A percentile compares a stretch with the other conserved stretches of the same genome.
phyloP scores from a whole-genome alignment of 2,797 vertebrate species.

The Propithecus deckenii region DNA sequence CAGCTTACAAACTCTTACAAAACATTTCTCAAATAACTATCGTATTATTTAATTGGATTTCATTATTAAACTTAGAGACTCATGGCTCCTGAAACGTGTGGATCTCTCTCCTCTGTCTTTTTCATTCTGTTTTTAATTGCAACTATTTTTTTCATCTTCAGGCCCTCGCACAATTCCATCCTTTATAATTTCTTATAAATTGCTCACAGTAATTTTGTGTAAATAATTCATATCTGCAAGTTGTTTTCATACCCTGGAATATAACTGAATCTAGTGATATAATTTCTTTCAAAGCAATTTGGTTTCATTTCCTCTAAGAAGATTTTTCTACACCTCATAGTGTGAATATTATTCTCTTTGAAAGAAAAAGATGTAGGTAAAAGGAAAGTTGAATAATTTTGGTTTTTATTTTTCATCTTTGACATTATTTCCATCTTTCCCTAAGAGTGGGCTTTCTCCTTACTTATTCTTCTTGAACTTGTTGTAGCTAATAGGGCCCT shows the following conservation, averaged over 20 bases:
- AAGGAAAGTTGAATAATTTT: not conserved
- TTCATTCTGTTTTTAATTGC: not conserved
- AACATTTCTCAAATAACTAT: not conserved
- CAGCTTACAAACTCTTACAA: not conserved
- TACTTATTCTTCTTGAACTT: not conserved
- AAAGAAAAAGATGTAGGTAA: not conserved
- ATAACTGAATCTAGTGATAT: not conserved
- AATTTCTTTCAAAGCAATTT: slow-evolving; percentile 38
- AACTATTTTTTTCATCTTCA: not conserved
- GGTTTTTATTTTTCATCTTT: not conserved
- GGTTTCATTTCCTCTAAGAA: slow-evolving; percentile 40
- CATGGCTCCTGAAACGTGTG: not conserved
- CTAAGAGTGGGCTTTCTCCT: not conserved
- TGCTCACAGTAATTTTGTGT: not conserved
- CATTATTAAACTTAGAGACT: slow-evolving; percentile 26
- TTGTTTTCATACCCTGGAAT: slow-evolving; percentile 3
- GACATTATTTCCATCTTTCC: not conserved
- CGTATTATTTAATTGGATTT: not conserved
- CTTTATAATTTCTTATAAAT: not conserved
- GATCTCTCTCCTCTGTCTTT: not conserved
- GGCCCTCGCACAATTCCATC: not conserved
- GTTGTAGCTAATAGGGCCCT: not conserved
- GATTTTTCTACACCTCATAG: not conserved
- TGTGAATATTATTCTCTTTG: not conserved
- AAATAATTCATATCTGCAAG: not conserved